Percentiles rank a stretch among this genome's conserved stretches.
phyloP scores from a whole-genome alignment of 2,113 vertebrate species.

The Meles meles region DNA sequence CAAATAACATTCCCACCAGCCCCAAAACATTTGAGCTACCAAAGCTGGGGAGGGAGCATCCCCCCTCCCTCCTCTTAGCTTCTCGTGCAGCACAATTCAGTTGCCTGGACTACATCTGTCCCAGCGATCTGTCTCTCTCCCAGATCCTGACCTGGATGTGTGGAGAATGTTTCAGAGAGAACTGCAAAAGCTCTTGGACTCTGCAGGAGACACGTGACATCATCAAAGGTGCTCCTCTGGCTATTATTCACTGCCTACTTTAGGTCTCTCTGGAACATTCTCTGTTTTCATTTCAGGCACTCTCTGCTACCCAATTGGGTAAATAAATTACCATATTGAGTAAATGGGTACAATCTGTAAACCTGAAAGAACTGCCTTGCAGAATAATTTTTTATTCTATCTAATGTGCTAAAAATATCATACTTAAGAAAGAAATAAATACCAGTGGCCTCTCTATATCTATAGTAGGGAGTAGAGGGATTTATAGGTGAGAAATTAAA shows the following conservation, averaged over 20 bases:
- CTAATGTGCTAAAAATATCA: background rate
- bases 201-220: background rate
- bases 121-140: background rate
- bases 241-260: slow-evolving; percentile 26
- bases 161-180: background rate
- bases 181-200: background rate
- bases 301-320: background rate
- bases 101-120: fast-evolving
- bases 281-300: slow-evolving; percentile 22
- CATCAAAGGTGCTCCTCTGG: background rate
- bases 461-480: slow-evolving; percentile 16
- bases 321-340: slow-evolving; percentile 42
- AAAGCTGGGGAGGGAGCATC: background rate
- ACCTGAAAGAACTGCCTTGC: slow-evolving; percentile 23
- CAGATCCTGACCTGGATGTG: background rate
- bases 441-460: background rate
- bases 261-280: background rate
- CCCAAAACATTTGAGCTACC: background rate
- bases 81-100: background rate
- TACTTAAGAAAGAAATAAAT: background rate
- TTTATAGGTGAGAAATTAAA: slow-evolving; percentile 27
- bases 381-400: background rate
- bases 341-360: slow-evolving; percentile 50
- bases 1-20: background rate
- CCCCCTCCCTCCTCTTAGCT: background rate